phyloP scores from a whole-genome alignment of 1,140 invertebrate genomes.

The Drosophila willistoni region DNA sequence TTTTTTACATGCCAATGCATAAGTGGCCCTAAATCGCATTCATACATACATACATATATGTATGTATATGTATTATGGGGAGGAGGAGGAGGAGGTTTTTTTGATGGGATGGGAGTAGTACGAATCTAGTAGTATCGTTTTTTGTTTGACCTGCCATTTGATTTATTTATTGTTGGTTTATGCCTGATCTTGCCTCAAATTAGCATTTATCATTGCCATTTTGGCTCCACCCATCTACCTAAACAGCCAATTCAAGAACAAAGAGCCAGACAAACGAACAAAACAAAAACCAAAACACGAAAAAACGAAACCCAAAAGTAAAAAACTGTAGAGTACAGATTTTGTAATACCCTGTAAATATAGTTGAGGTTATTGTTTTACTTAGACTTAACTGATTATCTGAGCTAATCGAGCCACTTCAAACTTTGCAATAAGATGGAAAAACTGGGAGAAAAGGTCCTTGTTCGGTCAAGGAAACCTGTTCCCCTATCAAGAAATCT shows the following conservation, averaged over 20 bases:
- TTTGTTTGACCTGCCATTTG: slow-evolving; percentile 76
- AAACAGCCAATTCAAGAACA: slow-evolving; percentile 12
- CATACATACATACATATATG: slow-evolving; percentile 78
- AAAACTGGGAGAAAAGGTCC: too few relatives aligned
- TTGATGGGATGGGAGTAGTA: not conserved
- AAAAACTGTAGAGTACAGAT: slow-evolving; percentile 3
- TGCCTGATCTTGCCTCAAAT: slow-evolving; percentile 82
- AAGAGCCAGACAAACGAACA: not conserved
- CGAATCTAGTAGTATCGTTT: slow-evolving; percentile 45
- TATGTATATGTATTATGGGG: slow-evolving; percentile 2
- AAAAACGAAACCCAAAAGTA: slow-evolving; percentile 27
- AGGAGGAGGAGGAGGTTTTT: not conserved
- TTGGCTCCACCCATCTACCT: slow-evolving; percentile 27
- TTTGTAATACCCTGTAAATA: not conserved
- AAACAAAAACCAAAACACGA: not conserved
- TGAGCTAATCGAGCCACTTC: too few relatives aligned
- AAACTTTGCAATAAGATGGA: too few relatives aligned
- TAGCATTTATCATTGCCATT: slow-evolving; percentile 79
- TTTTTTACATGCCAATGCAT: slow-evolving; percentile 80
- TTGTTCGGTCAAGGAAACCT: too few relatives aligned
- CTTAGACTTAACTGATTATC: too few relatives aligned
- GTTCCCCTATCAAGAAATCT: too few relatives aligned
- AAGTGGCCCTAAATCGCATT: slow-evolving; percentile 82
- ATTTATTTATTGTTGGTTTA: slow-evolving; percentile 82
- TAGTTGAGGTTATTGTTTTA: too few relatives aligned